A percentile compares a stretch with the other conserved stretches of the same genome.
Conservation (phyloP, 1,140 invertebrate species). For the Phymorhynchus buccinoides region DNA sequence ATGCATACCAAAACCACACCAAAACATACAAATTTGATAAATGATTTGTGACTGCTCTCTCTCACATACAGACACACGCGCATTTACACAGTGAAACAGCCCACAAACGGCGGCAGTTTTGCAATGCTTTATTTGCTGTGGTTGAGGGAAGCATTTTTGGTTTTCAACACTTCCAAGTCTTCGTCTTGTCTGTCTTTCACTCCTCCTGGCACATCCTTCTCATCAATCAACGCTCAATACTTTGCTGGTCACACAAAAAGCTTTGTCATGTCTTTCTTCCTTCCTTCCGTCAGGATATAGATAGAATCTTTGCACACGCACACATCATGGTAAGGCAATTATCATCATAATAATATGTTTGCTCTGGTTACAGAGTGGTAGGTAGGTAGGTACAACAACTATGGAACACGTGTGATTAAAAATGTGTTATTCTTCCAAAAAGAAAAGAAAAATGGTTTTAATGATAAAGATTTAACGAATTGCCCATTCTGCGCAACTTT, state of each 20-base stretch:
- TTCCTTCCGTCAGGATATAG: no score
- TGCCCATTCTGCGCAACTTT: no score
- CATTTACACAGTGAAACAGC: neutral
- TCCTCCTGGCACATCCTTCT: neutral
- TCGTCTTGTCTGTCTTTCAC: neutral
- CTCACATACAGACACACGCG: neutral
- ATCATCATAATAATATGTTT: neutral
- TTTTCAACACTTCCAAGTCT: slow-evolving; percentile 20
- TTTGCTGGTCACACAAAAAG: neutral
- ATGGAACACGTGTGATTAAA: neutral
- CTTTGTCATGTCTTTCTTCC: neutral
- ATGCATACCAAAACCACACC: no score
- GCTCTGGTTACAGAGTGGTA: neutral
- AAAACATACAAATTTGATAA: no score
- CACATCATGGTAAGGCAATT: neutral
- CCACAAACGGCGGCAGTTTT: slow-evolving; percentile 21
- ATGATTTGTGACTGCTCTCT: neutral
- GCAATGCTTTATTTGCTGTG: slow-evolving; percentile 43
- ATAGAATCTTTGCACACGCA: neutral
- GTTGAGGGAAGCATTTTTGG: slow-evolving; percentile 30
- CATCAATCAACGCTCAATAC: no score
- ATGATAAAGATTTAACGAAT: no score
- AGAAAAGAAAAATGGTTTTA: no score
- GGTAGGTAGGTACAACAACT: neutral
- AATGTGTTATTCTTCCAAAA: no score